Evolutionary conservation across 1,140 invertebrate genomes (phyloP), one percentile per base, ranked within the genome.

Genomic region (Apocrypta bakeri): DNA sequence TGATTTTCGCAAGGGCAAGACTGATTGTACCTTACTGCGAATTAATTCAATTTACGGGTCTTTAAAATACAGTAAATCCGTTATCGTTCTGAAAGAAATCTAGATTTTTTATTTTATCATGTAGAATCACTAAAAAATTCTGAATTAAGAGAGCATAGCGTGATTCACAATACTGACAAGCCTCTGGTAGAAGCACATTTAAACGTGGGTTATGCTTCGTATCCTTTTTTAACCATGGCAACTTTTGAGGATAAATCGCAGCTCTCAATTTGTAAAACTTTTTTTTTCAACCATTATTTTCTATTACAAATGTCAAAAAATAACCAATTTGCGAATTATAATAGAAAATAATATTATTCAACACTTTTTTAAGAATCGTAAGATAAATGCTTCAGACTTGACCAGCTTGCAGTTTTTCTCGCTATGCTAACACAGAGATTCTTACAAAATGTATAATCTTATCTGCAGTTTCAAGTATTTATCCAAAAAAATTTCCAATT

Each of bases 361-460:
- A 75, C 1, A 83, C 1, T 79, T 71, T 61, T 33, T 80, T 80
- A 1, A 71, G 61, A 71, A 73, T 33, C 74, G 61, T 71, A 83
- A 83, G 78, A 21, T 85, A 81, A 83, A 79, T 81, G 61, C 56
- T 61, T 74, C 40, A 81, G 74, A 63, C 66, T 84, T 81, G 48
- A 78, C 37, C 82, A 80, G 2, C 48, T 79, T 86, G 83, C 84
- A 87, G 48, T 85, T 82, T 73, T 84, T 63, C 83, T 21, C 78
- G 72, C 81, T 73, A 79, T 82, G 64, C 69, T 66, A 63, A 83
- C 83, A 86, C 83, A 85, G 85, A 87, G 85, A 88, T 88, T 88
- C 86, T 87, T 85, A 84, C 64, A 84, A 87, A 88, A 87, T 87
- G 86, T 90, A 90, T 87, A 87, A 91, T 89, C 86, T 89, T 87